A percentile compares a stretch with the other conserved stretches of the same genome.
Conservation (phyloP, 64 coral and sea anemone species). For the Stylophora pistillata region DNA sequence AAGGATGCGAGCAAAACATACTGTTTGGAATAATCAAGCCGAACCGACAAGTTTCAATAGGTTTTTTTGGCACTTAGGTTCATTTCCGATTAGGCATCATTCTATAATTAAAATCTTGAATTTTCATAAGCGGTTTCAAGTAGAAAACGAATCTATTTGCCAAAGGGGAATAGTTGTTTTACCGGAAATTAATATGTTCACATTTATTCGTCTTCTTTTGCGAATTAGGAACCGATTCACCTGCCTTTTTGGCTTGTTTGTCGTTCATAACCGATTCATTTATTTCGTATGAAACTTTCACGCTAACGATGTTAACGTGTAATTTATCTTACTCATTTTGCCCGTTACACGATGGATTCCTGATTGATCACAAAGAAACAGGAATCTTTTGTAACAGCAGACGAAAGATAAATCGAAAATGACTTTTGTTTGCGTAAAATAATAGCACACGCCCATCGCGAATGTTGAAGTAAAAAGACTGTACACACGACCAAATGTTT, state of each 20-base stretch:
- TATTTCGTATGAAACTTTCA: conserved; percentile 45
- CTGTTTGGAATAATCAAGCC: conserved; percentile 24
- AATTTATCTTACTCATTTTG: conserved; percentile 5
- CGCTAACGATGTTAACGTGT: neutral
- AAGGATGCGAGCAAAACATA: conserved; percentile 14
- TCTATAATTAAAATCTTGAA: conserved; percentile 51
- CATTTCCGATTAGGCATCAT: conserved; percentile 41
- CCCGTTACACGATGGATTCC: neutral
- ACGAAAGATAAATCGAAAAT: neutral
- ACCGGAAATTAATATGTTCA: conserved; percentile 61
- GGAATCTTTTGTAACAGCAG: neutral
- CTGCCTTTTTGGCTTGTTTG: conserved; percentile 13
- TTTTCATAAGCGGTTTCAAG: conserved; percentile 28
- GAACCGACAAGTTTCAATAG: conserved; percentile 11
- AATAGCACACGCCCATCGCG: neutral
- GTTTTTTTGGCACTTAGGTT: conserved; percentile 27
- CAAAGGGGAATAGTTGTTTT: conserved; percentile 37
- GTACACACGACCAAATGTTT: neutral
- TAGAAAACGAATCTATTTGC: conserved; percentile 41
- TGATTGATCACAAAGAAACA: neutral
- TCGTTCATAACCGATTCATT: conserved; percentile 33
- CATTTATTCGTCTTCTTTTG: conserved; percentile 67
- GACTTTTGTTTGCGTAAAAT: neutral
- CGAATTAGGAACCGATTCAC: conserved; percentile 58
- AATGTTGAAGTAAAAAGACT: neutral